These are phyloP conservation scores for Fistularia tabacaria DNA, from an alignment of 2,797 vertebrate genomes.

Conservation along the genomic window DNA sequence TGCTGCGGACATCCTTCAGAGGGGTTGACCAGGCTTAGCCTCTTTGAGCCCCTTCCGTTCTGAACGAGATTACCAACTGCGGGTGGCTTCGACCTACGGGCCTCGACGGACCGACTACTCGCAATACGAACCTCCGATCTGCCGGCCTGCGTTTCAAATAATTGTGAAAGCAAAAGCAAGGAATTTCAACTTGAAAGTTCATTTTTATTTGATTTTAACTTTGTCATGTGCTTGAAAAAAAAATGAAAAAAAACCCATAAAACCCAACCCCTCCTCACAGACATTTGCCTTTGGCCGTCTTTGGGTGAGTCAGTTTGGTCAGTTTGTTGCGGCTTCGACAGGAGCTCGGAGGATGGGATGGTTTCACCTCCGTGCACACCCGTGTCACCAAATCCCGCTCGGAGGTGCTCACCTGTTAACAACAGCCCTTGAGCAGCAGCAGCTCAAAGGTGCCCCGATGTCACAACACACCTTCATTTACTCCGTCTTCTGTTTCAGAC, in stretches of 20 bases:
- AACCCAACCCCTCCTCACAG: neutral
- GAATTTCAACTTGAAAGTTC: no score
- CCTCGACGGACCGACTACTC: constrained; percentile 5
- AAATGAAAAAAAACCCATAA: neutral
- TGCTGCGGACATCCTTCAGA: constrained; percentile 44
- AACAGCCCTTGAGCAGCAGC: constrained; percentile 59
- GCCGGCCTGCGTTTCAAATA: no score
- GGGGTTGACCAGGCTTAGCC: constrained; percentile 67
- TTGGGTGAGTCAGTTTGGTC: constrained; percentile 11
- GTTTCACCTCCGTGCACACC: constrained; percentile 37
- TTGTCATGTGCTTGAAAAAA: constrained; percentile 4
- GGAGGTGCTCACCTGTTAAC: constrained; percentile 71
- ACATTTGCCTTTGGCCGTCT: constrained; percentile 53
- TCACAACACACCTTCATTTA: constrained; percentile 66
- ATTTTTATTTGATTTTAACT: no score
- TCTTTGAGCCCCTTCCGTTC: constrained; percentile 56
- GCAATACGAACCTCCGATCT: no score
- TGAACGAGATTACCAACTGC: constrained; percentile 58
- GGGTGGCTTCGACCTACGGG: constrained; percentile 60
- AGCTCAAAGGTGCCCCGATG: constrained; percentile 66
- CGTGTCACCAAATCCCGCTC: constrained; percentile 66
- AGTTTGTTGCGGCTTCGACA: constrained; percentile 24
- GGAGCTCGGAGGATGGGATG: constrained; percentile 23
- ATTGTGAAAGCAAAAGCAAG: no score
- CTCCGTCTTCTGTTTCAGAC: constrained; percentile 52